Evolutionary conservation across 2,113 vertebrate species (phyloP).

Genomic region (Tachysurus fulvidraco): DNA sequence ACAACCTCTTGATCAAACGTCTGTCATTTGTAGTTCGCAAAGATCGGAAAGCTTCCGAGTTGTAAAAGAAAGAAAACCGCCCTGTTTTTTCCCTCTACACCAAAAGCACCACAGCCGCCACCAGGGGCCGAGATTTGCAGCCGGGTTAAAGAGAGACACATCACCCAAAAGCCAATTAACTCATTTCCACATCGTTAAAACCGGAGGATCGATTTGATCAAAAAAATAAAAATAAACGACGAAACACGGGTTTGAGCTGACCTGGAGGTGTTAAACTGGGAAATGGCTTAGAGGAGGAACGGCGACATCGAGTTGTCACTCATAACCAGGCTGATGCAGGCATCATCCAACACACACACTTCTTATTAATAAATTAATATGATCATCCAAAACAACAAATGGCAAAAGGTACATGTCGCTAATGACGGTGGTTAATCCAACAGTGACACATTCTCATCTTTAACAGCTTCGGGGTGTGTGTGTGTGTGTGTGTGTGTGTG

Average conservation of each 20-base stretch:
- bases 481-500: neutral
- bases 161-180: slow-evolving; percentile 64
- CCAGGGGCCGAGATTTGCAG: slow-evolving; percentile 49
- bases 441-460: neutral
- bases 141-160: slow-evolving; percentile 66
- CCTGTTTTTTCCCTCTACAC: neutral
- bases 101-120: neutral
- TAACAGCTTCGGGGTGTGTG: too few relatives aligned
- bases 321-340: neutral
- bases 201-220: slow-evolving; percentile 45
- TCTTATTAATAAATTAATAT: neutral
- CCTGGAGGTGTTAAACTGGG: neutral
- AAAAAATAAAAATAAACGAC: neutral
- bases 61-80: neutral
- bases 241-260: neutral
- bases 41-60: neutral
- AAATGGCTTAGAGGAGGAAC: neutral
- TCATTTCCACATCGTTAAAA: slow-evolving; percentile 55
- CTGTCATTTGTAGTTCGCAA: neutral
- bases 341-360: slow-evolving; percentile 5
- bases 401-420: too few relatives aligned
- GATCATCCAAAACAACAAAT: neutral
- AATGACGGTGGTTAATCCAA: slow-evolving; percentile 23
- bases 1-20: neutral
- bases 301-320: slow-evolving; percentile 18